phyloP scores from a whole-genome alignment of 2,888 invertebrate species.

The Mystacides longicornis region DNA sequence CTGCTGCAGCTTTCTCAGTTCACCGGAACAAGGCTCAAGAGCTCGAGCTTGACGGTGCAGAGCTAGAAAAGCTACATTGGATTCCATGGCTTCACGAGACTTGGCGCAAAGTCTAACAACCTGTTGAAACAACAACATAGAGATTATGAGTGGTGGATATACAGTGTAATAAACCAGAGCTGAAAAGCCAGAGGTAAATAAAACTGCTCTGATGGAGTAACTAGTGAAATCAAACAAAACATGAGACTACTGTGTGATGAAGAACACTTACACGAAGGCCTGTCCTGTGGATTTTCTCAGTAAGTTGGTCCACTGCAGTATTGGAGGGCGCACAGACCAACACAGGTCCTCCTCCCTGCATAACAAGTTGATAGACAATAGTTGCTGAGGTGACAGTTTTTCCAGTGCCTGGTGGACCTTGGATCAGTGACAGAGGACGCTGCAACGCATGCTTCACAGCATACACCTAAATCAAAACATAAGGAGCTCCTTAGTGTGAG shows the following conservation, averaged over 20 bases:
- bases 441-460: slow-evolving; percentile 98
- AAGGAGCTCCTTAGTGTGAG: not conserved
- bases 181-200: too few relatives aligned
- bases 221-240: not conserved
- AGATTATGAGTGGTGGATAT: not conserved
- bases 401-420: slow-evolving; percentile 96
- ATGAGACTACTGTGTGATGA: not conserved
- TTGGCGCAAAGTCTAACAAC: slow-evolving; percentile 92
- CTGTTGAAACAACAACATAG: slow-evolving; percentile 8
- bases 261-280: slow-evolving; percentile 65
- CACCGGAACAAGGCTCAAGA: slow-evolving; percentile 80
- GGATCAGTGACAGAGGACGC: slow-evolving; percentile 91
- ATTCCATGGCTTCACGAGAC: slow-evolving; percentile 96
- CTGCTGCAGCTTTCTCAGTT: slow-evolving; percentile 90
- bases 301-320: slow-evolving; percentile 98
- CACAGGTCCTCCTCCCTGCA: slow-evolving; percentile 89
- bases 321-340: slow-evolving; percentile 98
- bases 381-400: slow-evolving; percentile 99
- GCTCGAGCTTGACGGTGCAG: slow-evolving; percentile 96
- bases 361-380: slow-evolving; percentile 95
- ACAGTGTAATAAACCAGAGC: too few relatives aligned
- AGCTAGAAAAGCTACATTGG: slow-evolving; percentile 92
- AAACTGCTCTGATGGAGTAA: too few relatives aligned
- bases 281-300: slow-evolving; percentile 96
- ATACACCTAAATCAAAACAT: slow-evolving; percentile 57